Percentiles rank a stretch among this genome's conserved stretches.
Evolutionary conservation across 2,888 invertebrate species (phyloP).

Genomic region (Drosophila emarginata): DNA sequence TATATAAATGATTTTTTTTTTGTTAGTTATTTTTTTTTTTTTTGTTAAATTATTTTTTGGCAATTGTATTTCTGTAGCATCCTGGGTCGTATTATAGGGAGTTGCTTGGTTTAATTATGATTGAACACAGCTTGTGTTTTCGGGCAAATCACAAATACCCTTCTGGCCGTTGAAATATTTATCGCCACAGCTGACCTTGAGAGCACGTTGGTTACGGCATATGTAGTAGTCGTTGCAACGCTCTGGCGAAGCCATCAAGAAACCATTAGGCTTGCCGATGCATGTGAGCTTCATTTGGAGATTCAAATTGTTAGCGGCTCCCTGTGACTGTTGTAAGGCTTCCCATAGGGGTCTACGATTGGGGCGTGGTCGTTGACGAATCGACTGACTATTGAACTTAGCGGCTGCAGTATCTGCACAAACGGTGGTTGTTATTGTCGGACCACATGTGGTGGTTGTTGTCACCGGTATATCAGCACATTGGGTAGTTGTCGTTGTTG

Average conservation of each 20-base stretch:
- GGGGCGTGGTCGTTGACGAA: conserved; percentile 30
- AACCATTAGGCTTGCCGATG: conserved; percentile 61
- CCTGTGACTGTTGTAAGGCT: conserved; percentile 13
- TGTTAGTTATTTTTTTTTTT: too few relatives aligned
- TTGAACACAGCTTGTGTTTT: conserved; percentile 65
- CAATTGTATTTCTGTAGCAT: neutral
- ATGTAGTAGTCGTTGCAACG: conserved; percentile 71
- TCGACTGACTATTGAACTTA: conserved; percentile 15
- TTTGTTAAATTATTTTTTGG: neutral
- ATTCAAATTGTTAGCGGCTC: neutral
- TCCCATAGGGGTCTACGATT: conserved; percentile 38
- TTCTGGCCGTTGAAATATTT: conserved; percentile 68
- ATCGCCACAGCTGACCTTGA: conserved; percentile 64
- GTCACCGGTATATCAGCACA: conserved; percentile 15
- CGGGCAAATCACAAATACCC: conserved; percentile 71
- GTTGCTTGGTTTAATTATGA: conserved; percentile 21
- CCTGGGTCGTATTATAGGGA: neutral
- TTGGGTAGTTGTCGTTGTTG: neutral
- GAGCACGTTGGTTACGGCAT: conserved; percentile 57
- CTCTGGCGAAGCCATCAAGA: conserved; percentile 58
- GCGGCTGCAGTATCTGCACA: neutral
- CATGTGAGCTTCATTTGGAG: conserved; percentile 48
- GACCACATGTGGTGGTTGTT: conserved; percentile 8
- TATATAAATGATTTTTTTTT: neutral
- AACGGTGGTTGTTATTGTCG: neutral